phyloP scores from a whole-genome alignment of 1,140 invertebrate species.

The Bombus terrestris region DNA sequence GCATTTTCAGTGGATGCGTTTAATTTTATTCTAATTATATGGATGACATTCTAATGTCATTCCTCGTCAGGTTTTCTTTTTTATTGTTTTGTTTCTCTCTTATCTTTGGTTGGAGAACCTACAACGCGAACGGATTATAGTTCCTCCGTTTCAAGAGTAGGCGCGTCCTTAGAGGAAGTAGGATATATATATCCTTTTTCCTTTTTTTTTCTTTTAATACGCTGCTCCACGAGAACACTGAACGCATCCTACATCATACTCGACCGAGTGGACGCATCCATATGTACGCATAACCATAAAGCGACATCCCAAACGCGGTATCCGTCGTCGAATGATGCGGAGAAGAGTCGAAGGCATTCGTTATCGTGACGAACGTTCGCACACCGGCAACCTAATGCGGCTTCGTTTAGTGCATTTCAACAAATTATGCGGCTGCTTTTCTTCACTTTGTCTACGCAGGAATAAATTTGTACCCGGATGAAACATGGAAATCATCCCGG shows the following conservation, averaged over 20 bases:
- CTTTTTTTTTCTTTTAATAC: not conserved
- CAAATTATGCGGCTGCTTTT: conserved; percentile 32
- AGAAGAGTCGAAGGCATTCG: conserved; percentile 39
- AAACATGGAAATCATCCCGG: conserved; percentile 29
- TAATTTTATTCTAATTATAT: conserved; percentile 53
- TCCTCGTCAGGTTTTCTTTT: conserved; percentile 31
- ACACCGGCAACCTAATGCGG: conserved; percentile 4
- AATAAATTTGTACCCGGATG: conserved; percentile 37
- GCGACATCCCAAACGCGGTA: conserved; percentile 70
- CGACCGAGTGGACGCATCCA: conserved; percentile 47
- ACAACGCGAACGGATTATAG: conserved; percentile 44
- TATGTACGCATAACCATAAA: conserved; percentile 68
- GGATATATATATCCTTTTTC: conserved; percentile 34
- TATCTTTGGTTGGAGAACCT: not conserved
- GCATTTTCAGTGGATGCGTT: conserved; percentile 2
- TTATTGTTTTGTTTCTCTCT: not conserved
- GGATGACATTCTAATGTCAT: conserved; percentile 62
- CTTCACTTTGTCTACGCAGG: conserved; percentile 8
- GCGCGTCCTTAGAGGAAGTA: conserved; percentile 44
- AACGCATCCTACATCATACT: conserved; percentile 44
- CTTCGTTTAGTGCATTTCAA: conserved; percentile 25
- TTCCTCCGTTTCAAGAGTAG: conserved; percentile 50
- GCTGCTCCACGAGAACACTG: conserved; percentile 21
- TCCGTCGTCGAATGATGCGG: conserved; percentile 25
- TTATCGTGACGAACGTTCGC: conserved; percentile 56